phyloP scores from a whole-genome alignment of 2,888 invertebrate species.

The Operophtera brumata region DNA sequence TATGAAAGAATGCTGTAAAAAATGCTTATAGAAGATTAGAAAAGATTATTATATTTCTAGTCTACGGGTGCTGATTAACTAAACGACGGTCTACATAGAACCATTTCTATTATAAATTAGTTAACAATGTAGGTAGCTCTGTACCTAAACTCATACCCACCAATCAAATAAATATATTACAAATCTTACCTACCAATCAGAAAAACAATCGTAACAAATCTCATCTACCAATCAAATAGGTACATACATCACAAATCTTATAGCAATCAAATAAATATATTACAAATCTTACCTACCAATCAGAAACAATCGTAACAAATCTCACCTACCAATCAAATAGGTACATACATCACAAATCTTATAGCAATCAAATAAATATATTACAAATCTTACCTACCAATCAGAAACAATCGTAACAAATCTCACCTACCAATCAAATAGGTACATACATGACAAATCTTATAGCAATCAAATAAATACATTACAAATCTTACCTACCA shows the following conservation, averaged over 20 bases:
- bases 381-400: no score
- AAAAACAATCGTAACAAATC: conserved; percentile 14
- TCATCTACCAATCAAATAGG: background rate
- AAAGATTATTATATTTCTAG: conserved; percentile 67
- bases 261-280: no score
- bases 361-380: no score
- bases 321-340: conserved; percentile 1
- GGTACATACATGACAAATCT: conserved; percentile 20
- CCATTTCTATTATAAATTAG: no score
- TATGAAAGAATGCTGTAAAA: conserved; percentile 55
- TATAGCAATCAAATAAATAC: background rate
- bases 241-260: conserved; percentile 20
- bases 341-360: conserved; percentile 20
- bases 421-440: conserved; percentile 10
- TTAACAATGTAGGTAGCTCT: no score
- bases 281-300: no score
- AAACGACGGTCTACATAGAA: conserved; percentile 45
- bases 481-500: conserved; percentile 30
- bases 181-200: conserved; percentile 24
- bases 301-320: conserved; percentile 11
- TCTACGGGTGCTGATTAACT: conserved; percentile 68
- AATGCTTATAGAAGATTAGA: conserved; percentile 62
- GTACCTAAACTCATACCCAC: no score
- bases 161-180: background rate
- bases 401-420: conserved; percentile 2